Percentiles rank a stretch among this genome's conserved stretches.
Evolutionary conservation across 2,113 vertebrate genomes (phyloP).

Genomic region (Macrotus californicus): DNA sequence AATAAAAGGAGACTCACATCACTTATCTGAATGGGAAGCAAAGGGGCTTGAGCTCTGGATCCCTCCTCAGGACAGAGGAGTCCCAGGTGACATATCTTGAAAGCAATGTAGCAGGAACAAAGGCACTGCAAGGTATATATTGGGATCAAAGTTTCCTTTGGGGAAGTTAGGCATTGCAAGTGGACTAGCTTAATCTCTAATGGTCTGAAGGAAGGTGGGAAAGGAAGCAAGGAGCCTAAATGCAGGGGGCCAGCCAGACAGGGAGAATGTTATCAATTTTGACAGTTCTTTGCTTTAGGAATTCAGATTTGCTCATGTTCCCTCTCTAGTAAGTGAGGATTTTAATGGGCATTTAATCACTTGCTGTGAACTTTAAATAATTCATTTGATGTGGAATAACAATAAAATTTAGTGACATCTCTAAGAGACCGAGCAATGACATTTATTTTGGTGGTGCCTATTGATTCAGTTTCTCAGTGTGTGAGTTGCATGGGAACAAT

Average conservation of each 20-base stretch:
- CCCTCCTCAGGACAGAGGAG: background rate
- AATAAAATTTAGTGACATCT: background rate
- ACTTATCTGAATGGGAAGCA: background rate
- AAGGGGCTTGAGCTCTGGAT: background rate
- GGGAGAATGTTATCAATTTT: background rate
- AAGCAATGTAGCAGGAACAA: background rate
- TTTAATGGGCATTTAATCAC: slow-evolving; percentile 34
- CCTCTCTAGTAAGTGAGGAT: background rate
- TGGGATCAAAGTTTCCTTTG: background rate
- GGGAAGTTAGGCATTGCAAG: background rate
- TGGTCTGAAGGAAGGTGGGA: background rate
- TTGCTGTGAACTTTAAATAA: slow-evolving; percentile 34
- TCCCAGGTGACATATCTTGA: background rate
- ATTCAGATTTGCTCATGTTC: background rate
- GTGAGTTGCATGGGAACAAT: slow-evolving; percentile 1
- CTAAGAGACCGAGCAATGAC: slow-evolving; percentile 5
- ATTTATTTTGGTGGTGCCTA: slow-evolving; percentile 1
- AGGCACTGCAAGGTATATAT: background rate
- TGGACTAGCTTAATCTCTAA: background rate
- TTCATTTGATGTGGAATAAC: background rate
- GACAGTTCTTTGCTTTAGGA: background rate
- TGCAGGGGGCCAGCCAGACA: background rate
- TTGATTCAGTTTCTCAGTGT: background rate
- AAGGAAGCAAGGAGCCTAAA: background rate
- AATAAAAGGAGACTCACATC: background rate